Base-by-base conservation (phyloP, 2,797 vertebrate genomes). In the Sebastolobus alascanus region DNA sequence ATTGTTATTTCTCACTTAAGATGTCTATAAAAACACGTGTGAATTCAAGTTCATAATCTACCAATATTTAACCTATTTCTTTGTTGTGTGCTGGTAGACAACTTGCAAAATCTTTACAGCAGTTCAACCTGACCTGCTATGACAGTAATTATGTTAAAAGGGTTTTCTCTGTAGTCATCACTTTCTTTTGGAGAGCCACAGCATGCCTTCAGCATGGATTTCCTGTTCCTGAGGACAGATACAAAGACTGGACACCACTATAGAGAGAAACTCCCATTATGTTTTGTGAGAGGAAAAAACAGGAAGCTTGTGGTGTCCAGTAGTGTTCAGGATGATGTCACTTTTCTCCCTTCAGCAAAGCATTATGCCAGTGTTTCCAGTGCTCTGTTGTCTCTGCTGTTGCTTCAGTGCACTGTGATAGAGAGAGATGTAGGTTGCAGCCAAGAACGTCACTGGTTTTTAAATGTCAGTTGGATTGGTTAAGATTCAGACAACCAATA, bases 171-270 rank as follows among this genome's bases (percentile, higher is more conserved):
- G 67, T 22, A 54, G 67, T 90, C 84, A 84, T 85, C 68, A 54
- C 66, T 77, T 91, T 66, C 71, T 78, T 80, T 76, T 58, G 40
- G n/a, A 29, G 52, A 0, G 6, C 43, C 52, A 65, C 69, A 61
- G 67, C 50, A 80, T 6, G 71, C 73, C 80, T 83, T 79, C 68
- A 13, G 71, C 60, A 14, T 85, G 70, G 80, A 86, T 84, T 87
- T 91, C 83, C 90, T 89, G 72, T 86, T 77, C 76, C 84, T 88
- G 29, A 80, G 78, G 82, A 79, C 87, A 85, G 77, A 85, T 77
- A 90, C 84, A 90, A 90, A 91, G 82, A 73, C 75, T 84, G 75
- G 74, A 46, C 79, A 68, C 75, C 73, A 79, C 64, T 9, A 65
- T 40, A 74, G 79, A 80, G 70, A 85, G 77, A 83, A 76, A 75